Conservation (phyloP, 2,113 vertebrate genomes). For the Ceyx melanurus region DNA sequence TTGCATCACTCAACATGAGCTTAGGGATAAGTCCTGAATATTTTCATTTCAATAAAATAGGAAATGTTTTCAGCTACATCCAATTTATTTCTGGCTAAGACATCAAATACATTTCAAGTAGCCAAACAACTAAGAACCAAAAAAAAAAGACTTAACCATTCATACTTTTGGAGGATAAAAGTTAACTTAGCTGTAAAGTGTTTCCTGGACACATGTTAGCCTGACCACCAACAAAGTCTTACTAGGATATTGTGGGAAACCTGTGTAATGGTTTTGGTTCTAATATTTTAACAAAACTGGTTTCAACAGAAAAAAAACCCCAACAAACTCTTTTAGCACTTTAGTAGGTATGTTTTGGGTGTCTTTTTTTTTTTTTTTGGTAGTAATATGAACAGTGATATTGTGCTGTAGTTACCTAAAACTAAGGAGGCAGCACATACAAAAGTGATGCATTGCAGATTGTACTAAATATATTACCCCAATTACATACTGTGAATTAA, state of each 20-base stretch:
- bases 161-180: not conserved
- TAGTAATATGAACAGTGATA: not conserved
- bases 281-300: not conserved
- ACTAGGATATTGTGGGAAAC: not conserved
- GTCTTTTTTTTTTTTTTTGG: not conserved
- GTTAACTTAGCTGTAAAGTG: not conserved
- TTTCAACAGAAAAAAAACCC: not conserved
- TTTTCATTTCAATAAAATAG: not conserved
- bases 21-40: not conserved
- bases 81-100: not conserved
- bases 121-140: not conserved
- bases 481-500: not conserved
- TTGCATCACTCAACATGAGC: not conserved
- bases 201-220: not conserved
- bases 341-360: not conserved
- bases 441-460: not conserved
- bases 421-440: not conserved
- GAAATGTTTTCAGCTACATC: not conserved
- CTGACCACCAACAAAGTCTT: not conserved
- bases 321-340: not conserved
- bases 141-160: not conserved
- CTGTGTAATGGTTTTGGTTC: not conserved
- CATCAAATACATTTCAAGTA: not conserved
- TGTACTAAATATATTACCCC: not conserved
- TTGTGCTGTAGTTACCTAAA: not conserved